Evolutionary conservation across 2,113 vertebrate genomes (phyloP), one percentile per base, ranked within the genome.

Genomic region (Ochotona curzoniae): DNA sequence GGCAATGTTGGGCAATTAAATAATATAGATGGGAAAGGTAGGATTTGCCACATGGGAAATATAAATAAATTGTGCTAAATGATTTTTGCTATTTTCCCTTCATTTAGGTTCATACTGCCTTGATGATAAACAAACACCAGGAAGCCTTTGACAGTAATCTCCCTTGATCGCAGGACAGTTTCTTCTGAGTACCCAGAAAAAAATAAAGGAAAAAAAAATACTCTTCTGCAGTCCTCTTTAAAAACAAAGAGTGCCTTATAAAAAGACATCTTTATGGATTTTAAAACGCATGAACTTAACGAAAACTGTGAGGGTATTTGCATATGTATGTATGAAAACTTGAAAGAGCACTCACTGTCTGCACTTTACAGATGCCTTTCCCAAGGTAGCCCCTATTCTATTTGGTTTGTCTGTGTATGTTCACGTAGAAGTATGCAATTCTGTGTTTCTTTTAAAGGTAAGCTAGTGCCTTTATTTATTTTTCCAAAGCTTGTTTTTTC

Each of bases 401-500:
- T 64, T 54, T 78, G 51, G 20, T 80, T 47, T 63, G 35, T 30
- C 38, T 23, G 20, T 63, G 14, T n/a, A 38, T 49, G 8, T 70
- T 57, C 32, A 75, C 57, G 20, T 10, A 83, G 64, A 83, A 35
- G 17, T 93, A 8, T 13, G 2, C 38, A 57, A 26, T 64, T 17
- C 38, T 35, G 57, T 69, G 35, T 28, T 79, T 89, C 30, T 73
- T 86, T 60, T 74, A 32, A 44, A 89, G 20, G 8, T 44, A 89
- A 76, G 61, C 13, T 28, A 11, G 8, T 23, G 25, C 18, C 25
- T 80, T 90, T 87, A 61, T 83, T 75, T 82, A 11, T 69, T 87
- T 88, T 93, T 70, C 60, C 83, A 81, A 73, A 86, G 60, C 20
- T 74, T 91, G 23, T 8, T 51, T 90, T 69, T 79, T 47, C 28